Base-by-base conservation (phyloP, 2,888 invertebrate species). In the Ophion obscuratus region DNA sequence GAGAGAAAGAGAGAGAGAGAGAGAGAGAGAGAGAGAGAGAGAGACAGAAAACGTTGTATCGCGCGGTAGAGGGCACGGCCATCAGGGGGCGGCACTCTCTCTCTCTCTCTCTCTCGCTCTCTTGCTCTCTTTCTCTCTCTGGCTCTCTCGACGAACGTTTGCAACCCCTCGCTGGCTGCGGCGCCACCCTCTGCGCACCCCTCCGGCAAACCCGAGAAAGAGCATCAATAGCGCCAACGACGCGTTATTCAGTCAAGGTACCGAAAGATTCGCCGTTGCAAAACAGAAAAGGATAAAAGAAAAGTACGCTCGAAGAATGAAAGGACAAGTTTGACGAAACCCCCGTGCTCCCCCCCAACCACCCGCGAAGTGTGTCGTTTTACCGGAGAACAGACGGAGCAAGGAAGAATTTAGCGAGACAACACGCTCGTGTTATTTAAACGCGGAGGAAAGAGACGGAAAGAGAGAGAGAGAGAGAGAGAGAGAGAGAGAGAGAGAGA, bases 21-120 rank as follows among this genome's bases (percentile, higher is more conserved):
- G 31, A 4, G 87, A 88, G 81, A 47, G 76, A 67, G 66, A 75
- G 40, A n/a, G 61, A 67, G 80, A 66, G 81, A 71, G 66, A 73
- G 40, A n/a, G 61, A 64, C 80, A 66, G 81, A 44, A 62, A 44
- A 62, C 75, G 82, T 80, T 71, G 75, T 77, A 71, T 64, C 44
- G 73, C 40, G 36, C 83, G 70, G 88, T 88, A 86, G 88, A 89
- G 88, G 88, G 88, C 88, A 88, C 88, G 89, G 85, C 87, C 91
- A 67, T 88, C 84, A 91, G 92, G 87, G 87, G 90, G 91, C 92
- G 87, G 76, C 84, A 81, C 53, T 27, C 40, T 40, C 40, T 31
- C 31, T 31, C 31, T 31, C 36, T 7, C 36, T 6, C 36, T 36
- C 36, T 4, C 36, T 36, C 36, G 3, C 36, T 0, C 36, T 36